Conservation (phyloP, 2,888 invertebrate species). For the Pandemis corylana region DNA sequence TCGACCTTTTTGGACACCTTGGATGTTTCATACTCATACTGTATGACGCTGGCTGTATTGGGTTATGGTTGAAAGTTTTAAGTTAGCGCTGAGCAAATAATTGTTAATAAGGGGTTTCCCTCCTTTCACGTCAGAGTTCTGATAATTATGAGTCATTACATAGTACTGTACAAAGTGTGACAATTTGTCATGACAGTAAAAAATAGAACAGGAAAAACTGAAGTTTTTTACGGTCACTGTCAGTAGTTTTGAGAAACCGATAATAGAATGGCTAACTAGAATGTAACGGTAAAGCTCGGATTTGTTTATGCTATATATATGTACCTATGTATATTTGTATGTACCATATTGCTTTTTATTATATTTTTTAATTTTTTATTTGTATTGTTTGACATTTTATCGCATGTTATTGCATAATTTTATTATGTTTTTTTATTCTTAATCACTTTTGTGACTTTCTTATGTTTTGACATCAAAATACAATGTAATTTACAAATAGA, state of each 20-base stretch:
- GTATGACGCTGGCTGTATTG: neutral
- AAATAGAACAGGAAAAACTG: conserved; percentile 14
- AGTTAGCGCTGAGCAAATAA: neutral
- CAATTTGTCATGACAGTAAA: conserved; percentile 3
- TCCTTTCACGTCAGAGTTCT: neutral
- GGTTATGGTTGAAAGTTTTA: neutral
- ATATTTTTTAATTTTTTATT: no score
- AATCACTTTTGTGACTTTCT: no score
- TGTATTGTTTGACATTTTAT: no score
- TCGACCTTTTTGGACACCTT: no score
- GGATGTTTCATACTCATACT: no score
- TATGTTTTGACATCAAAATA: no score
- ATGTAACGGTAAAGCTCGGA: neutral
- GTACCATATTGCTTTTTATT: no score
- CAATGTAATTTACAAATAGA: no score
- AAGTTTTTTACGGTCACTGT: neutral
- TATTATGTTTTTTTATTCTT: no score
- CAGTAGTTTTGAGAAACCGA: neutral
- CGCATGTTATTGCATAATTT: no score
- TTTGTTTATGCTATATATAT: neutral
- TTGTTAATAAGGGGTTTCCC: conserved; percentile 9
- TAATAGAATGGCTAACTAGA: neutral
- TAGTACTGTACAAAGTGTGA: neutral
- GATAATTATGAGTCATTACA: conserved; percentile 15
- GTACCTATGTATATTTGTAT: no score